These are phyloP conservation scores for Drosophila mimetica DNA, from an alignment of 2,888 invertebrate genomes.

Conservation along the genomic window DNA sequence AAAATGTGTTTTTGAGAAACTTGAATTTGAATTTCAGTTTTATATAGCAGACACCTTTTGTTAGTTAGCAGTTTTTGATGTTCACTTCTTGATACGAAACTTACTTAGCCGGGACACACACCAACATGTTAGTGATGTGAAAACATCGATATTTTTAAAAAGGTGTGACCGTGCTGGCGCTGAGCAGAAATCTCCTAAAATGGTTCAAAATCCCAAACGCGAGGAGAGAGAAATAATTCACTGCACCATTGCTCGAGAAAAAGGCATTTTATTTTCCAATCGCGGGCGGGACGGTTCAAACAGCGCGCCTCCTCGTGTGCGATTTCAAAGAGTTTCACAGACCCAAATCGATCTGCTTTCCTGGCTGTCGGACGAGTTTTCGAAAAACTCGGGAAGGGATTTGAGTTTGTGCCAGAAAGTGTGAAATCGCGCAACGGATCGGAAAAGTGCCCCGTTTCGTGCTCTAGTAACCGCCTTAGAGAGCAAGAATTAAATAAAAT, in stretches of 20 bases:
- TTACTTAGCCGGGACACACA: too few relatives aligned
- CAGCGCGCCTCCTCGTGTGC: constrained; percentile 19
- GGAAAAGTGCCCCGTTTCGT: constrained; percentile 12
- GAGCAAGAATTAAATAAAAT: constrained; percentile 3
- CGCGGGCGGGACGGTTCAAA: constrained; percentile 15
- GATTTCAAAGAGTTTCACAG: constrained; percentile 3
- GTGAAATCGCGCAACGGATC: constrained; percentile 9
- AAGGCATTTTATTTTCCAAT: constrained; percentile 5
- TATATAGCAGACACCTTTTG: too few relatives aligned
- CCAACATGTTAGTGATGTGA: too few relatives aligned
- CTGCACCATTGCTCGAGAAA: neutral
- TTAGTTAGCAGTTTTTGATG: too few relatives aligned
- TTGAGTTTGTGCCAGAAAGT: constrained; percentile 13
- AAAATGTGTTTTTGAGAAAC: too few relatives aligned
- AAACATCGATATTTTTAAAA: too few relatives aligned
- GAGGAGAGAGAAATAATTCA: neutral
- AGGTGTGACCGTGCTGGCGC: neutral
- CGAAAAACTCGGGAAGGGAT: constrained; percentile 39
- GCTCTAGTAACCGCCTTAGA: constrained; percentile 28
- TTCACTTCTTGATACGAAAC: too few relatives aligned
- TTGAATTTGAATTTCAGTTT: too few relatives aligned
- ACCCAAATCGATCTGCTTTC: constrained; percentile 8
- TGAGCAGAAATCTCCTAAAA: too few relatives aligned
- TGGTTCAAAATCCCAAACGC: neutral
- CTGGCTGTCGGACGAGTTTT: constrained; percentile 42